Evolutionary conservation across 1,140 invertebrate species (phyloP).

Genomic region (Drosophila sp.): DNA sequence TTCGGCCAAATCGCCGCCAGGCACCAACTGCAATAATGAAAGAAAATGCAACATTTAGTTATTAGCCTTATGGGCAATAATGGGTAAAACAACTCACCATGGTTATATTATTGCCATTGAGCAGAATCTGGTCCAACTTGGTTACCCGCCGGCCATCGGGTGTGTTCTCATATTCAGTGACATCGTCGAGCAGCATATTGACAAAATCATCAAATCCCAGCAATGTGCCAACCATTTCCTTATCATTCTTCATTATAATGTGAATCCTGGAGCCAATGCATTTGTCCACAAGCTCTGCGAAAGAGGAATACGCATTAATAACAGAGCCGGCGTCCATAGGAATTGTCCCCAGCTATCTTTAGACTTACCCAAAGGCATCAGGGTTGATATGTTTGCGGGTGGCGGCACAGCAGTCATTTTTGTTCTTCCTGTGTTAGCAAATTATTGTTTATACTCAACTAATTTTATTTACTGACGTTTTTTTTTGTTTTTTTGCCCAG

Average conservation of each 20-base stretch:
- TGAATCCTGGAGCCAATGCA: conserved; percentile 99
- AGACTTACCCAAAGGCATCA: conserved; percentile 87
- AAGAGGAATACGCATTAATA: conserved; percentile 28
- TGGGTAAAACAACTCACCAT: conserved; percentile 88
- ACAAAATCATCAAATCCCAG: conserved; percentile 99
- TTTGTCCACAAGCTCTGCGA: conserved; percentile 98
- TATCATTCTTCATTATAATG: conserved; percentile 99
- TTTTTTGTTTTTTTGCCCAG: not conserved
- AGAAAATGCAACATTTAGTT: conserved; percentile 10
- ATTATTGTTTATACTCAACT: conserved; percentile 12
- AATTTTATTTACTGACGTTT: not conserved
- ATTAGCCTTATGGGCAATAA: too few species aligned
- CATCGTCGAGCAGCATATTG: conserved; percentile 97
- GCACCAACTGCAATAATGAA: conserved; percentile 86
- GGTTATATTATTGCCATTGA: conserved; percentile 99
- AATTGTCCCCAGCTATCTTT: not conserved
- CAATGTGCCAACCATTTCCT: conserved; percentile 99
- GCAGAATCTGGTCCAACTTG: conserved; percentile 98
- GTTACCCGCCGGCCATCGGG: conserved; percentile 98
- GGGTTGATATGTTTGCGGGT: conserved; percentile 87
- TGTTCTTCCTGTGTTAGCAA: not conserved
- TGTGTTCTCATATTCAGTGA: conserved; percentile 97
- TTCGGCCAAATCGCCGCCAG: conserved; percentile 88
- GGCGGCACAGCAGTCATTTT: conserved; percentile 77
- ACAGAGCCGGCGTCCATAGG: conserved; percentile 19